Evolutionary conservation across 2,113 vertebrate species (phyloP), one percentile per base, ranked within the genome.

Genomic region (Chloebia gouldiae): DNA sequence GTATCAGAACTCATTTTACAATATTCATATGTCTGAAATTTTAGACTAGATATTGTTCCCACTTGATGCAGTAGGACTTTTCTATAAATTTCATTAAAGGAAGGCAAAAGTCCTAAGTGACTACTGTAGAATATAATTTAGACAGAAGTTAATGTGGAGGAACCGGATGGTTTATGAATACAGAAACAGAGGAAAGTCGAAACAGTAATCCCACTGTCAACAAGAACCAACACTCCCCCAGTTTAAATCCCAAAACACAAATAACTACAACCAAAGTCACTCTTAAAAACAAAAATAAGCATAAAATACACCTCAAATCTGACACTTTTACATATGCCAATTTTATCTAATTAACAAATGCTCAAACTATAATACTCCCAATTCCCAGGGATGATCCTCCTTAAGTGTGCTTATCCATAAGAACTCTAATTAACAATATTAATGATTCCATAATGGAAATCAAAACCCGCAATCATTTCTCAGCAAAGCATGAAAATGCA

Each of bases 381-480:
- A 90, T 97, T 97, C 95, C 93, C 90, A 95, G 54, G 88, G 91
- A 97, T 96, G 93, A 97, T 96, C 96, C 79, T 97, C 93, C 93
- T 97, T 95, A 95, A 97, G 85, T 57, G 59, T 95, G 86, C 80
- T 98, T 97, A 97, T 95, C 94, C 91, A 77, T 64, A 73, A 96
- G 94, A 97, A 92, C 77, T 88, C 88, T 97, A 90, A 93, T 98
- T 97, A 97, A 95, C 90, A 94, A 71, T 94, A 97, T 95, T 97
- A 97, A 93, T 93, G 92, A 97, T 86, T 97, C 80, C 77, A 54
- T 94, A 91, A 66, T 82, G 83, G 95, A 97, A 96, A 96, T 97
- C 84, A 95, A 97, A 98, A 95, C 84, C 94, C 93, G 89, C 90
- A 94, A 91, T 97, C 66, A 84, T 92, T 97, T 97, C 84, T 95